Conservation (phyloP, 2,113 vertebrate species). For the Erinaceus europaeus region DNA sequence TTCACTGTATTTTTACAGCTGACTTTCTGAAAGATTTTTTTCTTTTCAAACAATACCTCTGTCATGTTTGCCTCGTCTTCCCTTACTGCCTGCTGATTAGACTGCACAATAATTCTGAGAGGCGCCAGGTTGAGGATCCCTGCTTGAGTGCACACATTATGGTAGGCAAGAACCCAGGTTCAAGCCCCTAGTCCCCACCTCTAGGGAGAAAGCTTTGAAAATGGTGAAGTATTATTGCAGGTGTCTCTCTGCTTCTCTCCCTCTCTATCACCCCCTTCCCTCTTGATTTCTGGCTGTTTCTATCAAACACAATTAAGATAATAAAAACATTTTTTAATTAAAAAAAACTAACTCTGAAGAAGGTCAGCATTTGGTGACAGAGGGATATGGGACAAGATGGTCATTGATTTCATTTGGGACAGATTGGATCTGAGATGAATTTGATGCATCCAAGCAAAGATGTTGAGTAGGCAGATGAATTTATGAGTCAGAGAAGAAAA, state of each 20-base stretch:
- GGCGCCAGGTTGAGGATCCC: no score
- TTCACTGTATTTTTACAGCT: neutral
- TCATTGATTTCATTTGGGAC: conserved; percentile 45
- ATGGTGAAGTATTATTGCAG: no score
- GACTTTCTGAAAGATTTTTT: neutral
- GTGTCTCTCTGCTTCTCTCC: neutral
- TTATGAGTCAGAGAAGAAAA: conserved; percentile 67
- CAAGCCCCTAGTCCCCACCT: no score
- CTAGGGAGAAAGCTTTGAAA: no score
- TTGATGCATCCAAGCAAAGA: conserved; percentile 46
- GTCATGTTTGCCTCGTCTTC: neutral
- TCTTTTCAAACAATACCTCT: neutral
- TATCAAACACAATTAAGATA: no score
- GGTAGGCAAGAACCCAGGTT: no score
- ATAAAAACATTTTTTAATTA: no score
- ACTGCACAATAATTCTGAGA: no score
- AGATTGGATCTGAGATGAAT: conserved; percentile 40
- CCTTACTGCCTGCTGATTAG: no score
- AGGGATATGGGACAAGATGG: neutral
- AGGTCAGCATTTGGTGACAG: neutral
- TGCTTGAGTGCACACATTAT: no score
- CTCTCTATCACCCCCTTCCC: neutral
- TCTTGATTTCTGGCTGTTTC: no score
- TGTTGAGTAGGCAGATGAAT: conserved; percentile 62
- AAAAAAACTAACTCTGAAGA: neutral